Conservation (phyloP, 2,113 vertebrate genomes). For the Accipiter cooperii region DNA sequence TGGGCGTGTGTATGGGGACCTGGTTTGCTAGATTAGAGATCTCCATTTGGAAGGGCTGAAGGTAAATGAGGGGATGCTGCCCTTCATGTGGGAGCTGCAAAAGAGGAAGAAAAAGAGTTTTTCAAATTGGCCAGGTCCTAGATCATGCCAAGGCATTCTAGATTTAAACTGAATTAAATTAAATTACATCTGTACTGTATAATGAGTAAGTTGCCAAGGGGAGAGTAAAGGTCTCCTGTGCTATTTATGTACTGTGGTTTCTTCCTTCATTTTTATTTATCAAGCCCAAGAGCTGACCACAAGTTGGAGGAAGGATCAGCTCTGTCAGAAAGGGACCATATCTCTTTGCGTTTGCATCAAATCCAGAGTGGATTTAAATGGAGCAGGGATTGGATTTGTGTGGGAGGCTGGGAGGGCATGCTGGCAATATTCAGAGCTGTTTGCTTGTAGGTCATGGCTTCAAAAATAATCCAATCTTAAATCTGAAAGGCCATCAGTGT, state of each 20-base stretch:
- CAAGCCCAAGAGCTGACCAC: background rate
- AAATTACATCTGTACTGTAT: background rate
- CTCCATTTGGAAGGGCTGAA: background rate
- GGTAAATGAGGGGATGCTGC: background rate
- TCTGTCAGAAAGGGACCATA: background rate
- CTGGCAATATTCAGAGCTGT: background rate
- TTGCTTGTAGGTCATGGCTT: background rate
- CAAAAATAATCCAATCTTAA: accelerated
- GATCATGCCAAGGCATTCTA: background rate
- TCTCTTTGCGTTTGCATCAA: background rate
- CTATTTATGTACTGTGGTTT: accelerated
- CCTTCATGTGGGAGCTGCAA: background rate
- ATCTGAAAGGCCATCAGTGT: background rate
- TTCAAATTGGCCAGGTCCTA: background rate
- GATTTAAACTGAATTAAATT: background rate
- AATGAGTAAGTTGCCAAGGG: background rate
- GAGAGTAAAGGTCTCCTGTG: background rate
- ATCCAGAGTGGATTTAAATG: background rate
- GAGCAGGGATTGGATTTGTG: background rate
- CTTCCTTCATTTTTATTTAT: background rate
- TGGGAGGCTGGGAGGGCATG: too few relatives aligned
- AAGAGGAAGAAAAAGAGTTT: background rate
- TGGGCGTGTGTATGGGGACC: accelerated
- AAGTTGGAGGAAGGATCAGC: background rate
- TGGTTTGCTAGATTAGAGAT: background rate